Percentiles rank a stretch among this genome's conserved stretches.
phyloP scores from a whole-genome alignment of 2,797 vertebrate species.

The Hydrolagus colliei region DNA sequence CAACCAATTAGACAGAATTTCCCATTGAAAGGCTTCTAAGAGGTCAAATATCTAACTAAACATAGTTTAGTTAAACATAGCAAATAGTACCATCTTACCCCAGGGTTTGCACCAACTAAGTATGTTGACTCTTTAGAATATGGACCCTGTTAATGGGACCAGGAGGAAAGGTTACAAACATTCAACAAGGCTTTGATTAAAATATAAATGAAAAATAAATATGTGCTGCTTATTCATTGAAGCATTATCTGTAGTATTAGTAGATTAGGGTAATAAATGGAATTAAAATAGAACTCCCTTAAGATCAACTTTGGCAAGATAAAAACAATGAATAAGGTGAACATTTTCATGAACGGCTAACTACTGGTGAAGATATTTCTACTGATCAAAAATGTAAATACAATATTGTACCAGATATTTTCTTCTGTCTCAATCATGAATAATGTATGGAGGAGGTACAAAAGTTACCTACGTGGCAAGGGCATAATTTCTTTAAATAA shows the following conservation, averaged over 20 bases:
- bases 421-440: too few relatives aligned
- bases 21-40: background rate
- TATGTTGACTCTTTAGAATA: background rate
- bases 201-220: background rate
- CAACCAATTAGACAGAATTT: background rate
- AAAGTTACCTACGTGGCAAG: too few relatives aligned
- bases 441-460: too few relatives aligned
- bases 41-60: too few relatives aligned
- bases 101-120: constrained; percentile 5
- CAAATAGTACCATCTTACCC: constrained; percentile 14
- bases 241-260: background rate
- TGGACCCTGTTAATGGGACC: constrained; percentile 19
- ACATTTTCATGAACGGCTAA: background rate
- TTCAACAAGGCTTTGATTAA: constrained; percentile 1
- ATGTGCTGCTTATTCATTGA: background rate
- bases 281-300: background rate
- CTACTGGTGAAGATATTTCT: background rate
- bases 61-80: too few relatives aligned
- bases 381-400: background rate
- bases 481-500: too few relatives aligned
- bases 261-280: background rate
- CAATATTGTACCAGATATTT: too few relatives aligned
- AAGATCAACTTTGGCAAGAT: background rate
- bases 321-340: background rate
- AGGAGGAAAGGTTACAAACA: constrained; percentile 1